Evolutionary conservation across 92 coral and sea anemone species (phyloP), one percentile per base, ranked within the genome.

Genomic region (Palythoa heliodiscus): DNA sequence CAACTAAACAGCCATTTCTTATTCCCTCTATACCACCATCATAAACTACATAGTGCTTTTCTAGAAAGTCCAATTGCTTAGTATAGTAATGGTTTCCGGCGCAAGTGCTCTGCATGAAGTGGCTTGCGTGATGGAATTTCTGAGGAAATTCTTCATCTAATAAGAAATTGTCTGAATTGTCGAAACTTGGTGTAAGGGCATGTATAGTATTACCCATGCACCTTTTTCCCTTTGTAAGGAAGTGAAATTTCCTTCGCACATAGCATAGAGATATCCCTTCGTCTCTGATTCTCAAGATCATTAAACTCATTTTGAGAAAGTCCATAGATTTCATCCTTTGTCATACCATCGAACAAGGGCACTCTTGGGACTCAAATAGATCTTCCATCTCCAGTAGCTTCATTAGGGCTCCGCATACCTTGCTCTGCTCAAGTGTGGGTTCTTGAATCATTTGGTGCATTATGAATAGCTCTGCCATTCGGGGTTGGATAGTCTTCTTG

Each of bases 361-460:
- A 67, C 88, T 52, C 73, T 68, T 84, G 85, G 82, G 39, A 89
- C 82, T 39, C 81, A 70, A 60, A 89, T 70, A 24, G 85, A 70
- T 48, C 89, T 78, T 76, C 88, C 91, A 84, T 89, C 88, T 67
- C 89, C 91, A 50, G 86, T 77, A 35, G 86, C 82, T 78, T 89
- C 92, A 86, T 89, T 87, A 74, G 86, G 64, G 43, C 83, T 60
- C 35, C 92, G 71, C 92, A 86, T 89, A 80, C 86, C 92, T 85
- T 86, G 83, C 77, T 89, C 92, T 37, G 89, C 92, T n/a, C n/a
- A n/a, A 54, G 82, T 82, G 61, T 86, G 92, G 50, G 87, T 73
- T 43, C 79, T n/a, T 20, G 89, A 89, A 70, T 86, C 92, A 64
- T 89, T 82, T 40, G 90, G 87, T 13, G 90, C 90, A 82, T 87